Percentiles rank a stretch among this genome's conserved stretches.
Evolutionary conservation across 1,140 invertebrate genomes (phyloP).

Genomic region (Linepithema humile): DNA sequence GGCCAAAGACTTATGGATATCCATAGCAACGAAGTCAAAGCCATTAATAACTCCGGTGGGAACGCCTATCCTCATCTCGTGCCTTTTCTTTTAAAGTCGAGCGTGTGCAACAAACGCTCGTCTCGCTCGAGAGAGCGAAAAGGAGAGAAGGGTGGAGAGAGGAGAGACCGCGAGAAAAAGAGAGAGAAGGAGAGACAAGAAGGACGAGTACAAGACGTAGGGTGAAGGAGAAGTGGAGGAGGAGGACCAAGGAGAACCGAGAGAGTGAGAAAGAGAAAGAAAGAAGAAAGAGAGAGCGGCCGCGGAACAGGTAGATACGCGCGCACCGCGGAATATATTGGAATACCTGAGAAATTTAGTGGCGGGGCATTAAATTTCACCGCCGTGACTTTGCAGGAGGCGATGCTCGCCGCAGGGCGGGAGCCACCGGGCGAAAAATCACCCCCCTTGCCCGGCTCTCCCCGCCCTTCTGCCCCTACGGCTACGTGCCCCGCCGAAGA

Average conservation of each 20-base stretch:
- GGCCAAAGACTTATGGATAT: slow-evolving; percentile 85
- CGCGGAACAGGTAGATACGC: slow-evolving; percentile 82
- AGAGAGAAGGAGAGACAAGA: slow-evolving; percentile 12
- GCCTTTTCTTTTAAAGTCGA: slow-evolving; percentile 84
- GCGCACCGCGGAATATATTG: slow-evolving; percentile 83
- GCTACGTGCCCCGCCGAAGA: slow-evolving; percentile 45
- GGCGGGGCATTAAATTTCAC: slow-evolving; percentile 80
- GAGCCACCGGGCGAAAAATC: slow-evolving; percentile 75
- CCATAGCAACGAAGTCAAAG: slow-evolving; percentile 85
- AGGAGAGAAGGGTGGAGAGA: slow-evolving; percentile 26
- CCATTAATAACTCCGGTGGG: slow-evolving; percentile 84
- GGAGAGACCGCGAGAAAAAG: not conserved
- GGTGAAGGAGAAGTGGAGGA: slow-evolving; percentile 16
- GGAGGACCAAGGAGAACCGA: slow-evolving; percentile 16
- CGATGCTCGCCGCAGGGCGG: slow-evolving; percentile 68
- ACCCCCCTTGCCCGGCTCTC: not conserved
- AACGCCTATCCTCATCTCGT: slow-evolving; percentile 84
- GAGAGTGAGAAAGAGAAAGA: not conserved
- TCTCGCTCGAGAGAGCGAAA: slow-evolving; percentile 50
- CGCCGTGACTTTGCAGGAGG: slow-evolving; percentile 78
- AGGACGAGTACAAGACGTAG: slow-evolving; percentile 50
- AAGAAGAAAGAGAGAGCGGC: slow-evolving; percentile 31
- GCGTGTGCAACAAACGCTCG: slow-evolving; percentile 77
- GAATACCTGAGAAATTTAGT: slow-evolving; percentile 84
- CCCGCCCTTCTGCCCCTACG: not conserved